These are phyloP conservation scores for Oreochromis spilurus DNA, from an alignment of 2,113 vertebrate species.

Conservation along the genomic window DNA sequence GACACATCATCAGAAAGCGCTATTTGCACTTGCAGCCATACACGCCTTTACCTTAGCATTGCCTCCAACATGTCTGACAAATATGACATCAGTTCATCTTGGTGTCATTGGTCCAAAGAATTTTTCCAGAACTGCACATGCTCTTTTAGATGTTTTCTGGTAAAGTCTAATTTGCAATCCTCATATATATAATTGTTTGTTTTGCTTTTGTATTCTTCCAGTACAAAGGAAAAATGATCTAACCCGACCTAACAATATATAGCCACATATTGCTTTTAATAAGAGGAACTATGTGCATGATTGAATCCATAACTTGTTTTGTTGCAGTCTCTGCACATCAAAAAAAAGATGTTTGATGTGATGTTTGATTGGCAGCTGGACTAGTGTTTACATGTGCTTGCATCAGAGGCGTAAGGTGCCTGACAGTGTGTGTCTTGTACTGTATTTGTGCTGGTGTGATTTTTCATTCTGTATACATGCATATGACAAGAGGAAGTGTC, in stretches of 20 bases:
- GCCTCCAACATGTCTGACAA: not conserved
- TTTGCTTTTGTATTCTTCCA: not conserved
- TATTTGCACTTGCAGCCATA: not conserved
- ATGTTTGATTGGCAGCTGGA: not conserved
- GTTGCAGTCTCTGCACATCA: not conserved
- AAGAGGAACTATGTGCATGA: not conserved
- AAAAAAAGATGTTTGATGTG: not conserved
- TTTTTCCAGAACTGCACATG: not conserved
- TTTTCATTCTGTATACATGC: not conserved
- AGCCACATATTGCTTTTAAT: not conserved
- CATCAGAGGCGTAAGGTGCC: not conserved
- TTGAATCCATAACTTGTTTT: slow-evolving; percentile 1
- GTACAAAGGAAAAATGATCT: not conserved
- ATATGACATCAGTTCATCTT: not conserved
- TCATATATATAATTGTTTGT: not conserved
- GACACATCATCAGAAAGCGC: not conserved
- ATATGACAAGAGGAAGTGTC: slow-evolving; percentile 27
- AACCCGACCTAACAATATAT: not conserved
- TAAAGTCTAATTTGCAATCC: not conserved
- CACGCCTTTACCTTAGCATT: not conserved
- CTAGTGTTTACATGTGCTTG: not conserved
- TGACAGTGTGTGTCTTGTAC: not conserved
- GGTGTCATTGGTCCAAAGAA: not conserved
- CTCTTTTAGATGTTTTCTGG: not conserved
- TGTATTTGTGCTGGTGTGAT: not conserved